Evolutionary conservation across 2,113 vertebrate species (phyloP), one percentile per base, ranked within the genome.

Genomic region (Cacatua alba): DNA sequence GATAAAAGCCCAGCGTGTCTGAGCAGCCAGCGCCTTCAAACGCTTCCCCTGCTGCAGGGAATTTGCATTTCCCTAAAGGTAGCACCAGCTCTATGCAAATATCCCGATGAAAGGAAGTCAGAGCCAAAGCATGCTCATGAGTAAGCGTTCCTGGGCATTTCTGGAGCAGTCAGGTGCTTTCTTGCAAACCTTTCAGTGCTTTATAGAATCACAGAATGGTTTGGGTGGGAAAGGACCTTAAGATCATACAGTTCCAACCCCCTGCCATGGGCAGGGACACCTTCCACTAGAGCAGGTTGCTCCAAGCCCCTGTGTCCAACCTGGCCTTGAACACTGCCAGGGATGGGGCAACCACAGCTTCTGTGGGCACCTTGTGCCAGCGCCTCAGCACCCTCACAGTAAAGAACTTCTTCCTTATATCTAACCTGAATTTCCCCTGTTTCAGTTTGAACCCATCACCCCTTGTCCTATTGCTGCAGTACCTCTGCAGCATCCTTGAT

Each of bases 11-110:
- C 8, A 0, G 39, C 7, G 0, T 10, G 2, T 77, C 71, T 52
- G 71, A 69, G 70, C 69, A 88, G 31, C 62, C 92, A 53, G 57
- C 65, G 7, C n/a, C 3, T 82, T 75, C 77, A 86, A 86, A 84
- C 8, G 0, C 72, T 92, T 76, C 65, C 57, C 63, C 26, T 77
- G 70, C 85, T 77, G 33, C 60, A 17, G 87, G 62, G 79, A 88
- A 91, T 97, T 97, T 96, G 86, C 89, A 82, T 97, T 94, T 92
- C 96, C 90, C 85, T 85, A 29, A 70, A 81, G 91, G 65, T 78
- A 88, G 67, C 10, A 1, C 69, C 0, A 0, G 81, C 71, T 86
- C 93, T 75, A 95, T 97, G 95, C 96, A 97, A 96, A 96, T 80
- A 62, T 4, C 39, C 63, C 1, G 10, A 95, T 71, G 79, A 92